Evolutionary conservation across 1,140 invertebrate genomes (phyloP), one percentile per base, ranked within the genome.

Genomic region (Hyles euphorbiae): DNA sequence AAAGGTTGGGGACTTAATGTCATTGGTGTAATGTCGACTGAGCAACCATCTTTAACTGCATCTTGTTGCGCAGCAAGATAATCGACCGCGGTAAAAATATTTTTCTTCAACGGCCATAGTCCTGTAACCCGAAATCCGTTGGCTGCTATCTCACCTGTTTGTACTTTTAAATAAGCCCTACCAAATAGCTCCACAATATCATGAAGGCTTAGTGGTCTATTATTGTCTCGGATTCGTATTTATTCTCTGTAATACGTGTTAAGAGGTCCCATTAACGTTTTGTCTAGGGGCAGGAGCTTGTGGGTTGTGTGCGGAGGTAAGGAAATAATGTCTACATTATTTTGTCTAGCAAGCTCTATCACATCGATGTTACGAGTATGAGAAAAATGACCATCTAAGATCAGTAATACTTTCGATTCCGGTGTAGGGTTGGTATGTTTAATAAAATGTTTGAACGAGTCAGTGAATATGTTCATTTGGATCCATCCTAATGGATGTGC

Each of bases 271-370:
- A 77, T 89, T 6, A 88, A 74, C 54, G 63, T 44, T 70, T 61
- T 22, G 67, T 90, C 87, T 5, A 90, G 63, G 11, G 89, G 88
- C 58, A 90, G 88, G 10, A 90, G 54, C 62, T 80, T 86, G 66
- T 89, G 76, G 6, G 71, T 78, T 43, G 65, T 72, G 58, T 89
- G 87, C 8, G 87, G 86, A 49, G 87, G 83, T 45, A 90, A 67
- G 34, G 80, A 76, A 0, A 90, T 61, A 45, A 83, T 66, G 2
- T 60, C 68, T 0, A 87, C 68, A 11, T 73, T 65, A 49, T 81
- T 74, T 52, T 75, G 65, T 52, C 71, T 70, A 2, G 74, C 68
- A 33, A 67, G 62, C 33, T 71, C 53, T 46, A 87, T 32, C 5
- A 64, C 61, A 44, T 79, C 70, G 40, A 86, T 44, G 51, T 63